A percentile compares a stretch with the other conserved stretches of the same genome.
These are phyloP conservation scores for Pararge aegeria DNA, from an alignment of 1,140 invertebrate species.

Conservation along the genomic window DNA sequence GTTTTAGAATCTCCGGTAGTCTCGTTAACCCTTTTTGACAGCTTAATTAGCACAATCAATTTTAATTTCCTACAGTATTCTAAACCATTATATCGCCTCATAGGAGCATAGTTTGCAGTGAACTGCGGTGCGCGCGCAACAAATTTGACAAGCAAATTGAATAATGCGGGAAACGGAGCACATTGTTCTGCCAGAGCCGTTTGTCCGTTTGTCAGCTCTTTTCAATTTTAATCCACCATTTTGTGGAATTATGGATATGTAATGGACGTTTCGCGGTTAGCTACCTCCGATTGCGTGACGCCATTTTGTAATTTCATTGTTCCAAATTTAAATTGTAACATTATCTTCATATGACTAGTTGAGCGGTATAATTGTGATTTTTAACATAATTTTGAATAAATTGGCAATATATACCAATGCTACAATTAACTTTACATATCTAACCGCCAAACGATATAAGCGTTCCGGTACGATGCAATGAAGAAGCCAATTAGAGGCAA, in stretches of 20 bases:
- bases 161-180: slow-evolving; percentile 58
- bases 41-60: not conserved
- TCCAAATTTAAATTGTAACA: slow-evolving; percentile 5
- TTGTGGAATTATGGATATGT: slow-evolving; percentile 71
- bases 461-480: not conserved
- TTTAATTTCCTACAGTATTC: not conserved
- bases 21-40: no score
- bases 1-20: no score
- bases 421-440: slow-evolving; percentile 1
- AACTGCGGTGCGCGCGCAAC: slow-evolving; percentile 33
- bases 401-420: not conserved
- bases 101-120: not conserved
- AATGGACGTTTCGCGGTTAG: slow-evolving; percentile 73
- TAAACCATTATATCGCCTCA: not conserved
- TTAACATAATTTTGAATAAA: slow-evolving; percentile 1
- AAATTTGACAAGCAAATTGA: slow-evolving; percentile 70
- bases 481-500: not conserved
- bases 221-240: slow-evolving; percentile 67
- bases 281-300: slow-evolving; percentile 41
- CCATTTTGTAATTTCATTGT: slow-evolving; percentile 52
- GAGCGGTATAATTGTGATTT: not conserved
- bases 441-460: not conserved
- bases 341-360: not conserved
- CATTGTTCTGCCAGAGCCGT: slow-evolving; percentile 53
- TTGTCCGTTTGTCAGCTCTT: slow-evolving; percentile 58